These are phyloP conservation scores for Heterochromis multidens DNA, from an alignment of 2,113 vertebrate genomes.

Conservation along the genomic window DNA sequence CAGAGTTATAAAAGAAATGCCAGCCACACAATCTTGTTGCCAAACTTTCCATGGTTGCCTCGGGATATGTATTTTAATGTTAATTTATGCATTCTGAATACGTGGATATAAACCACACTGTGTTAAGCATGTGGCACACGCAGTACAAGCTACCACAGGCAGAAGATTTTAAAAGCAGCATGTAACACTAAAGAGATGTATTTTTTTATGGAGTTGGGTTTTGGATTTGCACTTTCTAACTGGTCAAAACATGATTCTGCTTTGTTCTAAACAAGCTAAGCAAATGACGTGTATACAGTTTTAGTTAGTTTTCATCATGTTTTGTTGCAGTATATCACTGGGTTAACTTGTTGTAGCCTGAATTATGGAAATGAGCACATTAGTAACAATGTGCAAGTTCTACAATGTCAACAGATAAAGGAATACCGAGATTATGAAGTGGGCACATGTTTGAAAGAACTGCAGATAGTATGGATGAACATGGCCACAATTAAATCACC, in stretches of 20 bases:
- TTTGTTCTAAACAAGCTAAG: not conserved
- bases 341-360: not conserved
- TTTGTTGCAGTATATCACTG: not conserved
- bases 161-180: not conserved
- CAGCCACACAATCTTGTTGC: not conserved
- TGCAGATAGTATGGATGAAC: no score
- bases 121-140: not conserved
- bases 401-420: no score
- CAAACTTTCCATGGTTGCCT: not conserved
- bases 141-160: not conserved
- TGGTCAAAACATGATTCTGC: not conserved
- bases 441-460: no score
- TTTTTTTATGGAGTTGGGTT: not conserved
- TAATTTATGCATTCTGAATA: slow-evolving; percentile 9
- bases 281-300: not conserved
- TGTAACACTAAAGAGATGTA: no score
- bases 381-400: not conserved
- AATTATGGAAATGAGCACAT: not conserved
- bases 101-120: not conserved
- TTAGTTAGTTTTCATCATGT: not conserved
- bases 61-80: not conserved
- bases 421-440: no score
- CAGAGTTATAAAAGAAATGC: not conserved
- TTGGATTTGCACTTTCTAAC: not conserved
- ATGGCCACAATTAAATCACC: no score